These are phyloP conservation scores for Tupaia tana DNA, from an alignment of 2,113 vertebrate species.

Conservation along the genomic window DNA sequence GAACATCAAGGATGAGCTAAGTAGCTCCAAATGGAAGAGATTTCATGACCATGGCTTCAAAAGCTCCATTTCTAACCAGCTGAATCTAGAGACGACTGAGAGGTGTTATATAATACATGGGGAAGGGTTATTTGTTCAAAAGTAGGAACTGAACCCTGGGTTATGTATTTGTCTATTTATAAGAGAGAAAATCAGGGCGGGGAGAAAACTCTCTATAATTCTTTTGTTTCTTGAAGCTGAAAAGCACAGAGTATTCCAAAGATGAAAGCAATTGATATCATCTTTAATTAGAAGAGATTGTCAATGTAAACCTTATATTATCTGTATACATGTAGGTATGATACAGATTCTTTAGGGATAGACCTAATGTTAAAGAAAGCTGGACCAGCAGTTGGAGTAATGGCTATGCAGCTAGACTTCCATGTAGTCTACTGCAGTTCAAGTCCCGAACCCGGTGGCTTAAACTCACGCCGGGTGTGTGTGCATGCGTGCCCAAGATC, in stretches of 20 bases:
- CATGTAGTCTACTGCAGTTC: no score
- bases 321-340: background rate
- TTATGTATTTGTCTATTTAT: background rate
- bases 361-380: background rate
- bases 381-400: no score
- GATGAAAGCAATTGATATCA: background rate
- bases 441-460: no score
- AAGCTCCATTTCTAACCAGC: background rate
- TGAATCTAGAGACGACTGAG: background rate
- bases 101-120: background rate
- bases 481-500: no score
- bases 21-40: background rate
- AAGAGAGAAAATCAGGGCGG: background rate
- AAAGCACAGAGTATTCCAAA: background rate
- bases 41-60: background rate
- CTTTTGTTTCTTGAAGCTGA: constrained; percentile 7
- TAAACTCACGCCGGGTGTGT: no score
- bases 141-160: background rate
- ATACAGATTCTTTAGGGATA: background rate
- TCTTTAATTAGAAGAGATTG: background rate
- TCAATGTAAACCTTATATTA: background rate
- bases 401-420: no score
- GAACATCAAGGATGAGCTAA: background rate
- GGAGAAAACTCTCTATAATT: background rate
- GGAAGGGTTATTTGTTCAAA: background rate